Percentiles rank a stretch among this genome's conserved stretches.
Conservation (phyloP, 2,797 vertebrate genomes). For the Enteromius argenteus region DNA sequence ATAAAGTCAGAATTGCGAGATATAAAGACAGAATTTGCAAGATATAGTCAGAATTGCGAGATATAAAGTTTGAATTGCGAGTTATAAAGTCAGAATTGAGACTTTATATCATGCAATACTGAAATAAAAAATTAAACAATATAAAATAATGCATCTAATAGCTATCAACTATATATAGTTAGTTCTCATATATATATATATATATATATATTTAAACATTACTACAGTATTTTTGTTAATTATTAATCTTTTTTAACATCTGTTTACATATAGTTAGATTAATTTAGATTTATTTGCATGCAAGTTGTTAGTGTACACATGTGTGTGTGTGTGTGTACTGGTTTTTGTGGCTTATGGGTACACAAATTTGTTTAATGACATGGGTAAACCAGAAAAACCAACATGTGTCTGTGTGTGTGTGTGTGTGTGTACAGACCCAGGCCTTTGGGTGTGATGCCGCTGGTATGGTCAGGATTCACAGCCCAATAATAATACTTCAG, state of each 20-base stretch:
- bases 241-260: background rate
- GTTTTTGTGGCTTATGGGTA: constrained; percentile 16
- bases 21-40: too few species aligned
- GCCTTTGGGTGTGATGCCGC: constrained; percentile 88
- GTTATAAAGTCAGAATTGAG: too few species aligned
- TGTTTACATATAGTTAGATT: background rate
- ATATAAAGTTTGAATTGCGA: too few species aligned
- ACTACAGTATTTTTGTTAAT: background rate
- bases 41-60: too few species aligned
- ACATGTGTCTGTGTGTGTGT: constrained; percentile 7
- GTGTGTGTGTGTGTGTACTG: constrained; percentile 18
- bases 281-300: background rate
- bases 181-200: background rate
- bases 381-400: too few species aligned
- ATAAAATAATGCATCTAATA: too few species aligned
- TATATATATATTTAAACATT: background rate
- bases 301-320: background rate
- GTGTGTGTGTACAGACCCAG: constrained; percentile 76
- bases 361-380: too few species aligned
- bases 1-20: too few species aligned
- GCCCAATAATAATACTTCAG: constrained; percentile 97
- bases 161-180: too few species aligned
- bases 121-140: too few species aligned
- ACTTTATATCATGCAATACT: too few species aligned
- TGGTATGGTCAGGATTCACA: constrained; percentile 88